Conservation (phyloP, 2,113 vertebrate genomes). For the Montifringilla adamsi region DNA sequence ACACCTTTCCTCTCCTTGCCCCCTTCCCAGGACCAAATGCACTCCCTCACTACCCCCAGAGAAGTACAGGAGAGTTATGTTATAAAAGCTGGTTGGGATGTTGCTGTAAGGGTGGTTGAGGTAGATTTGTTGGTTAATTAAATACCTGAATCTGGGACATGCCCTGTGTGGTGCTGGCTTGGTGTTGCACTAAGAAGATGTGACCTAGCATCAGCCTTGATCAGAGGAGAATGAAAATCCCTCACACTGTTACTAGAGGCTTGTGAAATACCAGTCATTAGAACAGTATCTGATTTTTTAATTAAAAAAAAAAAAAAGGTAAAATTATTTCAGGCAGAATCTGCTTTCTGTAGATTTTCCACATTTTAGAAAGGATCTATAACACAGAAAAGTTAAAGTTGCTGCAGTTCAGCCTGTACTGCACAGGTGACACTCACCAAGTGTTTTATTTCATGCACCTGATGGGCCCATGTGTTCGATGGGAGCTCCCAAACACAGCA, state of each 20-base stretch:
- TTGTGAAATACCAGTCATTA: neutral
- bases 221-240: neutral
- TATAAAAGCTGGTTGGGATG: neutral
- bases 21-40: neutral
- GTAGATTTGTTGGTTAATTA: neutral
- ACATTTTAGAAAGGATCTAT: neutral
- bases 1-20: accelerated
- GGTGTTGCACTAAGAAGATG: neutral
- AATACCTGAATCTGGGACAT: neutral
- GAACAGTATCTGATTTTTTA: neutral
- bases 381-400: neutral
- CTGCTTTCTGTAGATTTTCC: neutral
- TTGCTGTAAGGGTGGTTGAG: neutral
- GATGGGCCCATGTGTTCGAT: accelerated
- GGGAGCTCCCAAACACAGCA: neutral
- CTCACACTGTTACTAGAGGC: neutral
- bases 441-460: neutral
- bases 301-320: neutral
- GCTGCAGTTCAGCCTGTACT: neutral
- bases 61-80: accelerated
- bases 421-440: accelerated
- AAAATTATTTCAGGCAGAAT: neutral
- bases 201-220: neutral
- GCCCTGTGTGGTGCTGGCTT: neutral
- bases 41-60: neutral